Base-by-base conservation (phyloP, 2,797 vertebrate genomes). In the Ficedula albicollis region DNA sequence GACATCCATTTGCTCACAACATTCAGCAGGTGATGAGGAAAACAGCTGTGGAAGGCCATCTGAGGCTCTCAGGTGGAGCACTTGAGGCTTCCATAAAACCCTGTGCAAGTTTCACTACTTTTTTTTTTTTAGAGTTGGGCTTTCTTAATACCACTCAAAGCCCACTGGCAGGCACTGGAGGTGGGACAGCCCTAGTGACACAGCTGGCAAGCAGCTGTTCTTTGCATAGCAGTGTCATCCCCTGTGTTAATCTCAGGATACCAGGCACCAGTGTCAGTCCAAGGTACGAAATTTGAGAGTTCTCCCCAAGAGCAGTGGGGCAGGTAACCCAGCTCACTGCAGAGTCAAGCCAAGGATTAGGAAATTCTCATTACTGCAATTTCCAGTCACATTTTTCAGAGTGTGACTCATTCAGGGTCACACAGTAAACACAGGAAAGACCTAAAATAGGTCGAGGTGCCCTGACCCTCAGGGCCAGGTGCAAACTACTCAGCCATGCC, bases 391-490 rank as follows among this genome's bases (percentile, higher is more conserved):
- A 48, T 81, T 96, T 95, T 85, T 85, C 62, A 55, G 39, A 86
- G 80, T 0, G 30, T 92, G 90, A 95, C 75, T 95, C 74, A 67
- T 26, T 83, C 59, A 27, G 70, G 66, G 69, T 91, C 91, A 90
- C 34, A 52, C 0, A 0, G 56, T 36, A 70, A 80, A 56, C 43
- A 30, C 55, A 91, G 73, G 82, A 88, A 86, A 92, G 82, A 81
- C 68, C 58, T 32, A 81, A 92, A 87, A 84, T 1, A 70, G 86
- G 94, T 73, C 0, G 26, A 92, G 89, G 66, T 86, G 87, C 83
- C 94, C 92, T 88, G 94, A 91, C 73, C 81, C 87, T 55, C 82
- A 52, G 89, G 75, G 86, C 84, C 8, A 38, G 62, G 82, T 78
- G 76, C 9, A 6, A 89, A 87, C 76, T 86, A 60, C 74, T 96